Evolutionary conservation across 2,113 vertebrate genomes (phyloP), one percentile per base, ranked within the genome.

Genomic region (Rhegmatorhina hoffmannsi): DNA sequence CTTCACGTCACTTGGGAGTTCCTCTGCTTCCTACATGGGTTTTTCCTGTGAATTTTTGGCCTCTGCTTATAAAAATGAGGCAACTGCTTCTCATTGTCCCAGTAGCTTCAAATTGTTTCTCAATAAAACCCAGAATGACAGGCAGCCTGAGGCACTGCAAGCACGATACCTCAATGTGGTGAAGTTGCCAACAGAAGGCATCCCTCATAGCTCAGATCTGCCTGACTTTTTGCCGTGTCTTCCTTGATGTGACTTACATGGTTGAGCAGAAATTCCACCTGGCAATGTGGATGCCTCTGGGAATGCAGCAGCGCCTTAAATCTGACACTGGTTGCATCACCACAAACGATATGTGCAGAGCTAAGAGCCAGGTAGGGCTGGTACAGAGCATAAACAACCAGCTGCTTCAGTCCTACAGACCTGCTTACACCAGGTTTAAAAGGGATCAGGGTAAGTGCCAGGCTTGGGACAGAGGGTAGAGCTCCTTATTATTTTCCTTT

Each of bases 251-350:
- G n/a, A 77, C 34, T 73, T 19, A n/a, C 0, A 17, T 14, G 3
- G n/a, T 31, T 21, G 24, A 70, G 64, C 29, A 92, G 56, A 82
- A 89, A 68, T 79, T 58, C 15, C 34, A 1, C 28, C 33, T 63
- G 70, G 36, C 29, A 78, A 33, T 0, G 0, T 1, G 8, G 58
- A 52, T 11, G 44, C 36, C 70, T 79, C 58, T 49, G 36, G 59
- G 84, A 78, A 49, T 0, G 0, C 29, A 73, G 46, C 31, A 1
- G 0, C 8, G 49, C n/a, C 33, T 82, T 31, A 33, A 50, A 58
- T 13, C 50, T 58, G 58, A 40, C 28, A 55, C 16, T 1, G 4
- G 36, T 81, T 64, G 33, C 43, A 40, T 47, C 80, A 38, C 12
- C 64, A 66, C 24, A 47, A 52, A 55, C 3, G 2, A 8, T 1